Percentiles rank a stretch among this genome's conserved stretches.
These are phyloP conservation scores for Symphodus melops DNA, from an alignment of 2,113 vertebrate species.

Conservation along the genomic window DNA sequence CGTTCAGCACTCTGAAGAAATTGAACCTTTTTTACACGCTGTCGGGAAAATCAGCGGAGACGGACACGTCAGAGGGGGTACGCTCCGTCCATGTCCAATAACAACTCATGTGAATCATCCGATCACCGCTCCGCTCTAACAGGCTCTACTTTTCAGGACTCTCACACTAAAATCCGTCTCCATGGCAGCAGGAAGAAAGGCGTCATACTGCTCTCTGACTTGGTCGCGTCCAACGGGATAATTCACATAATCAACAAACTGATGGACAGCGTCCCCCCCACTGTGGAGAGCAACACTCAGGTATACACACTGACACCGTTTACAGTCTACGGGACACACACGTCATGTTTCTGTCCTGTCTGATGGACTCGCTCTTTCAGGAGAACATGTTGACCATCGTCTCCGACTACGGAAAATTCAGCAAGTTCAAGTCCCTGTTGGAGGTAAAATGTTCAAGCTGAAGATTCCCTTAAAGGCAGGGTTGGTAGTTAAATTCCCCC, in stretches of 20 bases:
- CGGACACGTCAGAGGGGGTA: constrained; percentile 81
- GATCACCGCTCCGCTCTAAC: not conserved
- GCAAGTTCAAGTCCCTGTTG: constrained; percentile 85
- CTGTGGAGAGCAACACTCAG: constrained; percentile 83
- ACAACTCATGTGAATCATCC: not conserved
- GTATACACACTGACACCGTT: constrained; percentile 70
- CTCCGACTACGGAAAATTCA: constrained; percentile 84
- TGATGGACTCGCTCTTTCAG: constrained; percentile 68
- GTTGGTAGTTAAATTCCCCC: no score
- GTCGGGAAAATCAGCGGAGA: constrained; percentile 87
- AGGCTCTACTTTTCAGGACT: constrained; percentile 11
- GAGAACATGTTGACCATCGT: constrained; percentile 89
- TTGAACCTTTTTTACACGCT: constrained; percentile 86
- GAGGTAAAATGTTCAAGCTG: constrained; percentile 69
- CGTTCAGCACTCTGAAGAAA: constrained; percentile 79
- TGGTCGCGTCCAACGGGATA: constrained; percentile 92
- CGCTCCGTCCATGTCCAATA: not conserved
- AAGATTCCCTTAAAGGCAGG: no score
- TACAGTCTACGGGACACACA: no score
- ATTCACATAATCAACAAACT: constrained; percentile 90
- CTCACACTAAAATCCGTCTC: constrained; percentile 85
- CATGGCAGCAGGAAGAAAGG: constrained; percentile 85
- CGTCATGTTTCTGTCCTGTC: no score
- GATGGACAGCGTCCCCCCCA: constrained; percentile 85
- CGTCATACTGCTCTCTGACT: constrained; percentile 83